Percentiles rank a stretch among this genome's conserved stretches.
Evolutionary conservation across 2,888 invertebrate species (phyloP).

Genomic region (Drosophila diplacantha): DNA sequence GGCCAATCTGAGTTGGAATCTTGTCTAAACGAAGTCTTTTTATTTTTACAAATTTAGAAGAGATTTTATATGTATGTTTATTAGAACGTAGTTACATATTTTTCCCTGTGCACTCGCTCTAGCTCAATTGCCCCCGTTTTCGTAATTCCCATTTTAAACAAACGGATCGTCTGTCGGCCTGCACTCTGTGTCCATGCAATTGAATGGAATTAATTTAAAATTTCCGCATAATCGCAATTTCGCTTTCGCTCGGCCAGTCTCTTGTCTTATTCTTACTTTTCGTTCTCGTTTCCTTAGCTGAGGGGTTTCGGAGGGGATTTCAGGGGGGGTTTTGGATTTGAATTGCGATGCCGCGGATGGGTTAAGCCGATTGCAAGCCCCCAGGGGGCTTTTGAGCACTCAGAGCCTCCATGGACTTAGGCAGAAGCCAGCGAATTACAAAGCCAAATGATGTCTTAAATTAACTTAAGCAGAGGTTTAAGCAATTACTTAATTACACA

Average conservation of each 20-base stretch:
- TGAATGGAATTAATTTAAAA: constrained; percentile 72
- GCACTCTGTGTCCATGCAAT: constrained; percentile 56
- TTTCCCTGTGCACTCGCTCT: constrained; percentile 19
- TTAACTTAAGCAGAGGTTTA: constrained; percentile 7
- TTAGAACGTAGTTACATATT: background rate
- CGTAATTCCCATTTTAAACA: constrained; percentile 48
- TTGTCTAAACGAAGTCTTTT: background rate
- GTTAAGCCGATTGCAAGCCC: constrained; percentile 38
- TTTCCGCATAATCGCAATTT: constrained; percentile 67
- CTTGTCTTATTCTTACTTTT: constrained; percentile 15
- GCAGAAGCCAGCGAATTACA: constrained; percentile 21
- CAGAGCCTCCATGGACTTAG: constrained; percentile 31
- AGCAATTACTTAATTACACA: constrained; percentile 3
- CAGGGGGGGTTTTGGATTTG: background rate
- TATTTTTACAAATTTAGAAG: background rate
- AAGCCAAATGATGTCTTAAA: constrained; percentile 15
- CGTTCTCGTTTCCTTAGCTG: constrained; percentile 43
- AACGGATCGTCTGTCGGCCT: constrained; percentile 53
- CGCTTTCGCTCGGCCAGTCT: constrained; percentile 11
- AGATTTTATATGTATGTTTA: no score
- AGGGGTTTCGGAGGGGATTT: constrained; percentile 20
- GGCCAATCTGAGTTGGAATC: background rate
- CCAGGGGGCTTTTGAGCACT: constrained; percentile 44
- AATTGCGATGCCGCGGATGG: constrained; percentile 9
- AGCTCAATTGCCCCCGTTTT: constrained; percentile 36